A percentile compares a stretch with the other conserved stretches of the same genome.
Conservation (phyloP, 1,140 invertebrate genomes). For the Cyclargus thomasi region DNA sequence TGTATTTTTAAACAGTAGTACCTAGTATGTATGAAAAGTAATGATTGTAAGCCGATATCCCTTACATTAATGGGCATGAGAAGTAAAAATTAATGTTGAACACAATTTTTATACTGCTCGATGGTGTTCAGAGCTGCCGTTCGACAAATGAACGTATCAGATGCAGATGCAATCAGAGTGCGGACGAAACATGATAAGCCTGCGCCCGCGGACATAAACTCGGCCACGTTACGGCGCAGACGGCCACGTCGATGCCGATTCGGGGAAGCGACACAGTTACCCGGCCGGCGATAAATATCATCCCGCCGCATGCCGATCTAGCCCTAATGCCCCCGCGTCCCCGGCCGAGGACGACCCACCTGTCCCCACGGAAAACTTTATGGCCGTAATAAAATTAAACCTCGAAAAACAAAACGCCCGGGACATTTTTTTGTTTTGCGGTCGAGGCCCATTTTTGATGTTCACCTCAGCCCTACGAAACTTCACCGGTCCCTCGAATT, state of each 20-base stretch:
- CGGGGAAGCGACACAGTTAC: slow-evolving; percentile 72
- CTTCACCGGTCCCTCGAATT: slow-evolving; percentile 64
- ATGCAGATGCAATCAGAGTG: slow-evolving; percentile 64
- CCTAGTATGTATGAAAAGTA: too few relatives aligned
- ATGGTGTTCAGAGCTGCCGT: slow-evolving; percentile 47
- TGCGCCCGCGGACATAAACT: slow-evolving; percentile 57
- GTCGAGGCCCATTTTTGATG: slow-evolving; percentile 66
- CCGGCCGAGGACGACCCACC: slow-evolving; percentile 63
- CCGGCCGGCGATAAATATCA: slow-evolving; percentile 72
- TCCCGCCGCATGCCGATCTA: slow-evolving; percentile 55
- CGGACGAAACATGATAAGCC: slow-evolving; percentile 59
- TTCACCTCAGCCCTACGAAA: slow-evolving; percentile 73
- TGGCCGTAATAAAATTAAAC: slow-evolving; percentile 71
- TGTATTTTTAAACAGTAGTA: too few relatives aligned
- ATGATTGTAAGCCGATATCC: too few relatives aligned
- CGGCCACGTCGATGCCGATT: slow-evolving; percentile 67
- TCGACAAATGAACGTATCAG: slow-evolving; percentile 62
- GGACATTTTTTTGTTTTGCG: slow-evolving; percentile 61
- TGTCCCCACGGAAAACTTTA: slow-evolving; percentile 74
- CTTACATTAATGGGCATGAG: not conserved
- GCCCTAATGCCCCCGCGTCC: slow-evolving; percentile 41
- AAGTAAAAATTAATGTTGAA: slow-evolving; percentile 42
- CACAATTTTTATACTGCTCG: slow-evolving; percentile 58
- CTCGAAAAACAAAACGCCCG: slow-evolving; percentile 68
- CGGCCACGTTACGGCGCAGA: slow-evolving; percentile 62